These are phyloP conservation scores for Australoheros facetus DNA, from an alignment of 2,797 vertebrate species.

Conservation along the genomic window DNA sequence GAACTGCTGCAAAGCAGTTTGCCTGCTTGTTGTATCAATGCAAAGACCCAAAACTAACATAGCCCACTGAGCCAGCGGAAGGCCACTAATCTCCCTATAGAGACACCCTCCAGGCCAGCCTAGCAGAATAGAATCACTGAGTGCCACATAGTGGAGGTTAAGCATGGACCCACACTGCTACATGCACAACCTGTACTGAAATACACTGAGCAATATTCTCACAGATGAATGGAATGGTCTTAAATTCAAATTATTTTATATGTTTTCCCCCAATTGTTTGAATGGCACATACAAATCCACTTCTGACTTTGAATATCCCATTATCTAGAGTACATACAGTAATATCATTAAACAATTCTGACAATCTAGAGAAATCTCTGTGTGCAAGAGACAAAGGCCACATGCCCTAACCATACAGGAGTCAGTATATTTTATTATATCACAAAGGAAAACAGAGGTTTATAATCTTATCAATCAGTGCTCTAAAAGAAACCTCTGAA, in stretches of 20 bases:
- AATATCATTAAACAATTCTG: neutral
- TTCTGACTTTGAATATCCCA: neutral
- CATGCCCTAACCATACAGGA: slow-evolving; percentile 2
- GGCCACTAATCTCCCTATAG: slow-evolving; percentile 74
- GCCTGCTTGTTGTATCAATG: slow-evolving; percentile 65
- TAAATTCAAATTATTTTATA: slow-evolving; percentile 38
- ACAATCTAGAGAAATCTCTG: neutral
- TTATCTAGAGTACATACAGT: neutral
- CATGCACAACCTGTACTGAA: neutral
- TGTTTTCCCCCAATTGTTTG: slow-evolving; percentile 38
- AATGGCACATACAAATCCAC: slow-evolving; percentile 8
- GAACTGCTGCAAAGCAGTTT: slow-evolving; percentile 57
- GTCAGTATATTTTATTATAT: slow-evolving; percentile 21
- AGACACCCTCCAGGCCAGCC: slow-evolving; percentile 52
- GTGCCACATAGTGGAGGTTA: slow-evolving; percentile 33
- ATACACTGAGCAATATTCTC: slow-evolving; percentile 22
- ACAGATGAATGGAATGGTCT: slow-evolving; percentile 31
- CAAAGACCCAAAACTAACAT: slow-evolving; percentile 69
- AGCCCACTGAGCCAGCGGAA: slow-evolving; percentile 69
- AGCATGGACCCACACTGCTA: slow-evolving; percentile 11
- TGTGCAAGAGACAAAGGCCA: neutral
- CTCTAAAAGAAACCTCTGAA: slow-evolving; percentile 48
- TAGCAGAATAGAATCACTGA: slow-evolving; percentile 46
- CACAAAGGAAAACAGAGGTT: slow-evolving; percentile 41
- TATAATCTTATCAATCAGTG: slow-evolving; percentile 38